Evolutionary conservation across 2,888 invertebrate species (phyloP).

Genomic region (Metacarcinus magister): DNA sequence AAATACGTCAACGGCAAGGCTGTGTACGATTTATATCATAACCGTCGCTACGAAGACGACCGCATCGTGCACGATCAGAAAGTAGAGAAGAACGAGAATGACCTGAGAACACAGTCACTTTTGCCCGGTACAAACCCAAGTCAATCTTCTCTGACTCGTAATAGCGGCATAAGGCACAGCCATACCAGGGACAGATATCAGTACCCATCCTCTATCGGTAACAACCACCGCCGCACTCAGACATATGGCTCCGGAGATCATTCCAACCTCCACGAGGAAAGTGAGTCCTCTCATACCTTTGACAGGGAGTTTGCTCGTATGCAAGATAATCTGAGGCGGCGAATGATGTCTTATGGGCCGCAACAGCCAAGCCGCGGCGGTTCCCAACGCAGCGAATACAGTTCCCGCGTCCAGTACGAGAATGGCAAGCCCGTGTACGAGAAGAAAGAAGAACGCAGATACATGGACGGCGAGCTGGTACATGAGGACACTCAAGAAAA

Average conservation of each 20-base stretch:
- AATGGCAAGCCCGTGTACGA: slow-evolving; percentile 81
- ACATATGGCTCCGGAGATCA: neutral
- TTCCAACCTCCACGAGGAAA: neutral
- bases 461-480: slow-evolving; percentile 77
- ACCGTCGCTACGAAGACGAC: slow-evolving; percentile 76
- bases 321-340: slow-evolving; percentile 73
- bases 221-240: slow-evolving; percentile 5
- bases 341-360: slow-evolving; percentile 46
- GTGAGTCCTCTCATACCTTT: slow-evolving; percentile 48
- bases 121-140: neutral
- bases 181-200: neutral
- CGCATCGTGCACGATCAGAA: slow-evolving; percentile 75
- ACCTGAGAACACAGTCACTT: slow-evolving; percentile 4
- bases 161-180: slow-evolving; percentile 35
- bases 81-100: slow-evolving; percentile 70
- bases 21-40: slow-evolving; percentile 75
- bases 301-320: slow-evolving; percentile 67
- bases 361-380: slow-evolving; percentile 68
- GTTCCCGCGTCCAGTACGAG: slow-evolving; percentile 76
- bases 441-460: slow-evolving; percentile 76
- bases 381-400: slow-evolving; percentile 72
- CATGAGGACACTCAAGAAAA: slow-evolving; percentile 78
- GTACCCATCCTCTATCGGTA: neutral
- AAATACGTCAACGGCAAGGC: slow-evolving; percentile 78
- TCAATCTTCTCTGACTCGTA: slow-evolving; percentile 44